Evolutionary conservation across 2,113 vertebrate species (phyloP), one percentile per base, ranked within the genome.

Genomic region (Pogona vitticeps): DNA sequence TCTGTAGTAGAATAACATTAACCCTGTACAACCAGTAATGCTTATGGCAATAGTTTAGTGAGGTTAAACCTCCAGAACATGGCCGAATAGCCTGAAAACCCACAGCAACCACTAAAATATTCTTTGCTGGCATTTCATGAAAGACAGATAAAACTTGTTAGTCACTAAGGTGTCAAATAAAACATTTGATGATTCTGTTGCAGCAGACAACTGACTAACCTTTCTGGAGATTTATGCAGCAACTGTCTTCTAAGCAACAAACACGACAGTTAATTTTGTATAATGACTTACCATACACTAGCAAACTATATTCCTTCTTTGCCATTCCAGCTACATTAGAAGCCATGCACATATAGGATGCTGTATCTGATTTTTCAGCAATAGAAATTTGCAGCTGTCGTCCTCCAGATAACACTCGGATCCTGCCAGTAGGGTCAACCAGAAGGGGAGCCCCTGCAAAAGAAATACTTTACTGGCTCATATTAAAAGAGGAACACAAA

Each of bases 361-460:
- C 98, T 58, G 97, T 79, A 80, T 99, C 99, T 6, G 95, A 94
- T 67, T 94, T 96, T 52, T 97, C 95, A 76, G 97, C 96, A 0
- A 93, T 76, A 52, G 98, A 96, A 92, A 99, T 97, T 88, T 98
- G 98, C 56, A 99, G 94, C 89, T 98, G 98, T 0, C 98, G 97
- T 65, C 99, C 98, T 84, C 99, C 98, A 5, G 98, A 99, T 71
- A 99, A 88, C 83, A 97, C 88, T 59, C 97, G 95, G 71, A 98
- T 90, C 52, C 97, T 93, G 59, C 96, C 96, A 0, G 40, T 91
- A 0, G 94, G 93, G 86, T 98, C 96, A 0, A 90, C 80, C 82
- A 94, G 92, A 72, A 99, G 86, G 7, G 95, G 95, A 52, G 94
- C 95, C 63, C 97, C 99, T 99, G 92, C 15, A 92, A 91, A 77